Conservation (phyloP, 2,797 vertebrate species). For the Triplophysa bombifrons region DNA sequence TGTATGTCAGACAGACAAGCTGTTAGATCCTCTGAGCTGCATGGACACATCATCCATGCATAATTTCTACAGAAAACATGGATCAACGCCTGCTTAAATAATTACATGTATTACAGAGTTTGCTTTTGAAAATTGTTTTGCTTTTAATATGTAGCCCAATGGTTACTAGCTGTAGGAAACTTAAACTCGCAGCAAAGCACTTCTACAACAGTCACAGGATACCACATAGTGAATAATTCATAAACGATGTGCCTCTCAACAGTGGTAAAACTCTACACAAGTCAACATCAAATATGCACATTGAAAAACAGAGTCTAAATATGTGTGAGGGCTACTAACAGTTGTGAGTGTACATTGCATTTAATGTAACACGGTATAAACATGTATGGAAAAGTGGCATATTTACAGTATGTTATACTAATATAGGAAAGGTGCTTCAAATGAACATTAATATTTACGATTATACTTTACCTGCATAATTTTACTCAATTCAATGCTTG, state of each 20-base stretch:
- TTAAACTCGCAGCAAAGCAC: conserved; percentile 50
- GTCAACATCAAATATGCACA: conserved; percentile 57
- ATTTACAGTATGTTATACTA: not conserved
- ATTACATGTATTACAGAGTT: conserved; percentile 18
- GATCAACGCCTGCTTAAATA: not conserved
- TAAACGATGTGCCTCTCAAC: conserved; percentile 45
- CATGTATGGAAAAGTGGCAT: not conserved
- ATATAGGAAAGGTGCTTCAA: not conserved
- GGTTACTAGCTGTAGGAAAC: conserved; percentile 48
- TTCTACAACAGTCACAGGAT: conserved; percentile 58
- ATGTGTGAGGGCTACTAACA: conserved; percentile 8
- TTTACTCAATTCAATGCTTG: not conserved
- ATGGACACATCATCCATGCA: too few relatives aligned
- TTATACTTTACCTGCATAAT: too few relatives aligned
- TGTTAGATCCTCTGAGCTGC: too few relatives aligned
- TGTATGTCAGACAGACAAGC: not conserved
- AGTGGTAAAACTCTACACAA: conserved; percentile 54
- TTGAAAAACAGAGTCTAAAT: conserved; percentile 24
- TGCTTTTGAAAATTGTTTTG: conserved; percentile 12
- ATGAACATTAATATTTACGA: not conserved
- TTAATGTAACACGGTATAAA: not conserved
- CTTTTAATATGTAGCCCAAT: conserved; percentile 19
- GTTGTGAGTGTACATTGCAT: not conserved
- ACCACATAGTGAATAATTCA: conserved; percentile 61
- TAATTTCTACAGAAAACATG: not conserved